phyloP scores from a whole-genome alignment of 2,797 vertebrate genomes.

The Mustela erminea region DNA sequence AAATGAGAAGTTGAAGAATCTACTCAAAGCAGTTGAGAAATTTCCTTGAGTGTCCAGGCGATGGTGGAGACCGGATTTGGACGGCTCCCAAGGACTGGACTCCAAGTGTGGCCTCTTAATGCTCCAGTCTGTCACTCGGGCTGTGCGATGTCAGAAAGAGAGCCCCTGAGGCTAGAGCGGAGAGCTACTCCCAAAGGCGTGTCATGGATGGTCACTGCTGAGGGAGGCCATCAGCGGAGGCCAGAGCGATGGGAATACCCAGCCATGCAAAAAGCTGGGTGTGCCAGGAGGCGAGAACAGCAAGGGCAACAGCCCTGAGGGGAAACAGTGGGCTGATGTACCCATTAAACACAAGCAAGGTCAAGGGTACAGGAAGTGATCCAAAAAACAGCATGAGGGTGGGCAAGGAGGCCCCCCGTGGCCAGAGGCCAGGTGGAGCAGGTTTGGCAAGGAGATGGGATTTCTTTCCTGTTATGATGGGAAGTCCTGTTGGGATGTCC shows the following conservation, averaged over 20 bases:
- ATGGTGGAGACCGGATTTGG: background rate
- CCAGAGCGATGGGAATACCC: background rate
- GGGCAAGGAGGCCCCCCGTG: accelerated
- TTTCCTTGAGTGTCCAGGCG: background rate
- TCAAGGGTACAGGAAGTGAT: background rate
- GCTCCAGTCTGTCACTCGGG: background rate
- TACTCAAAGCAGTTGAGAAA: background rate
- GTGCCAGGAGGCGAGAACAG: too few relatives aligned
- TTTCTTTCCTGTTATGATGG: background rate
- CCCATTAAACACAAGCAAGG: background rate
- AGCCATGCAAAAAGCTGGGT: background rate
- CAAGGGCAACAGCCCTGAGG: background rate
- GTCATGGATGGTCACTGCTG: background rate
- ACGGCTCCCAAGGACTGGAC: background rate
- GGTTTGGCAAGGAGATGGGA: background rate
- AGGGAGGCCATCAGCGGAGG: background rate
- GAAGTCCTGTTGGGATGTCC: background rate
- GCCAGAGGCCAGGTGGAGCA: background rate
- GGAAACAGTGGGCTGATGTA: background rate
- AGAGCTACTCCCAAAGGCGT: background rate
- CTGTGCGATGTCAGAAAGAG: background rate
- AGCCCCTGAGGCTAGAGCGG: background rate
- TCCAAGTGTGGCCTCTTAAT: background rate
- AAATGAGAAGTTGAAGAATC: background rate
- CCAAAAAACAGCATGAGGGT: accelerated